Conservation (phyloP, 2,888 invertebrate species). For the Hirtodrosophila histrioides region DNA sequence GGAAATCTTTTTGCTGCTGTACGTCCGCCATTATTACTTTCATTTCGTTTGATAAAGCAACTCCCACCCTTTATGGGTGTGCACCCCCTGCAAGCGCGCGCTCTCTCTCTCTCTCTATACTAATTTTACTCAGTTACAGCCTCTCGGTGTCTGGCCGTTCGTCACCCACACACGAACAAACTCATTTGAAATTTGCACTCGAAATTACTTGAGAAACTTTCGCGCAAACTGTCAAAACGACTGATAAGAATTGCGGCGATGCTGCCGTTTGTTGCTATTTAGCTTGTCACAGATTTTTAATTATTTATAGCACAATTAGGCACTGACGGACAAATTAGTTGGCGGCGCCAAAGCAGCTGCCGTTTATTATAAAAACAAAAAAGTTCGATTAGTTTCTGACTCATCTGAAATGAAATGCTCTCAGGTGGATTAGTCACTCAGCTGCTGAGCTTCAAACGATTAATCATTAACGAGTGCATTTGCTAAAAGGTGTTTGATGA, state of each 20-base stretch:
- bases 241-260: slow-evolving; percentile 37
- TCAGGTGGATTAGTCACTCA: slow-evolving; percentile 56
- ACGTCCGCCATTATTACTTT: slow-evolving; percentile 71
- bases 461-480: slow-evolving; percentile 50
- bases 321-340: slow-evolving; percentile 35
- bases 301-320: slow-evolving; percentile 50
- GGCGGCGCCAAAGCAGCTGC: slow-evolving; percentile 12
- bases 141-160: slow-evolving; percentile 8
- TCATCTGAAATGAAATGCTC: slow-evolving; percentile 27
- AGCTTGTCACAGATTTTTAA: slow-evolving; percentile 8
- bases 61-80: slow-evolving; percentile 62
- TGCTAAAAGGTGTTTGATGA: slow-evolving; percentile 46
- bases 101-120: slow-evolving; percentile 4
- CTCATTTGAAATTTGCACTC: slow-evolving; percentile 5
- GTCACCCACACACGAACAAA: slow-evolving; percentile 18
- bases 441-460: slow-evolving; percentile 29
- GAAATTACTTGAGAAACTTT: slow-evolving; percentile 13
- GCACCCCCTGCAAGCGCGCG: slow-evolving; percentile 36
- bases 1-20: slow-evolving; percentile 9
- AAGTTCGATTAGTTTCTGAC: slow-evolving; percentile 37
- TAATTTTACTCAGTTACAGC: slow-evolving; percentile 12
- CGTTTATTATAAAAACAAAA: slow-evolving; percentile 22
- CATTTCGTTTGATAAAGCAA: slow-evolving; percentile 66
- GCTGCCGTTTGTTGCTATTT: slow-evolving; percentile 11
- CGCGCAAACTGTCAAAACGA: slow-evolving; percentile 5